Conservation (phyloP, 2,888 invertebrate genomes). For the Caenorhabditis japonica region DNA sequence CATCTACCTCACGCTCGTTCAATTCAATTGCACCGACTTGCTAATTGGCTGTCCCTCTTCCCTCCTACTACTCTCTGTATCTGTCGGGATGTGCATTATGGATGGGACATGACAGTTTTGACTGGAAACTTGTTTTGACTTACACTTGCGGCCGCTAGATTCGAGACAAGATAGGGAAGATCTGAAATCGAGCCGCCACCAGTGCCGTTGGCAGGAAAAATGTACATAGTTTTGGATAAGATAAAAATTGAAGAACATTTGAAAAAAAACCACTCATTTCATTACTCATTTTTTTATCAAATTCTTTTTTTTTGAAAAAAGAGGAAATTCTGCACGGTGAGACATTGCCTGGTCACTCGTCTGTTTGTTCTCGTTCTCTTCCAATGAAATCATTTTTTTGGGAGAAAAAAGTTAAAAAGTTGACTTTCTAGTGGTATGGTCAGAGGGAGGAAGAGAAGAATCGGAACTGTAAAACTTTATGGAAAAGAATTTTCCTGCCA, state of each 20-base stretch:
- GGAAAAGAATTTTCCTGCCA: no score
- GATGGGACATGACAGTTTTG: conserved; percentile 3
- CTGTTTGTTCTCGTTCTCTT: conserved; percentile 1
- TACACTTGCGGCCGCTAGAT: neutral
- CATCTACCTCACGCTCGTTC: no score
- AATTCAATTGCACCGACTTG: neutral
- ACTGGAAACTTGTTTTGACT: conserved; percentile 4
- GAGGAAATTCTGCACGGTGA: neutral
- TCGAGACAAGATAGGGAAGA: neutral
- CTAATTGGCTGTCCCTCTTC: no score
- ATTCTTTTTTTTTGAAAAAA: no score
- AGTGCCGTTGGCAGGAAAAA: no score
- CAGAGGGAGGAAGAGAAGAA: no score
- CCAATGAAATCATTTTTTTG: neutral
- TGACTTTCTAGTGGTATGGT: no score
- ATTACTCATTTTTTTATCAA: no score
- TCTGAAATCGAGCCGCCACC: neutral
- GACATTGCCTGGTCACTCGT: neutral
- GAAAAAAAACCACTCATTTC: neutral
- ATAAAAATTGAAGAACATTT: neutral
- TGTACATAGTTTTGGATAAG: neutral
- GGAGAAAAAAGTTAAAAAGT: no score
- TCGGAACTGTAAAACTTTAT: no score
- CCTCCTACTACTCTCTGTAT: no score
- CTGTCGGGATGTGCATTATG: neutral